Evolutionary conservation across 2,888 invertebrate species (phyloP).

Genomic region (Crossocerus cetratus): DNA sequence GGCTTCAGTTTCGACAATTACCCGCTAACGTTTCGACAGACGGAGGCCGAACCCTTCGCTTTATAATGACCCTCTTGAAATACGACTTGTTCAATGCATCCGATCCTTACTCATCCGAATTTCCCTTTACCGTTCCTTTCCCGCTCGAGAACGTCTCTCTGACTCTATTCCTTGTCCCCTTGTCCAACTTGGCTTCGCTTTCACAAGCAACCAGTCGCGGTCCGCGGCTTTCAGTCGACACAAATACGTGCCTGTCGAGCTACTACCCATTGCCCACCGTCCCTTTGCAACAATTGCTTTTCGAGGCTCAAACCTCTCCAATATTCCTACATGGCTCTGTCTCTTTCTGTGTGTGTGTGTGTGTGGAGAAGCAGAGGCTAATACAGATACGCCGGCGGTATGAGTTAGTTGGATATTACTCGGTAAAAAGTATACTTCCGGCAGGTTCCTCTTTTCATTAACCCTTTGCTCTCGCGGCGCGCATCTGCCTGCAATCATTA

Average conservation of each 20-base stretch:
- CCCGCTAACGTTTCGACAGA: background rate
- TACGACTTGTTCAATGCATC: background rate
- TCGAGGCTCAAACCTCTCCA: too few species aligned
- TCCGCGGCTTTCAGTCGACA: background rate
- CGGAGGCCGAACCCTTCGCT: background rate
- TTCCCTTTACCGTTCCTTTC: background rate
- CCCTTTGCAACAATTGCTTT: too few species aligned
- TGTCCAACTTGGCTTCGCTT: background rate
- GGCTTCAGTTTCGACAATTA: conserved; percentile 16
- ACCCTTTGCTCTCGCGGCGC: too few species aligned
- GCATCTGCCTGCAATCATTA: too few species aligned
- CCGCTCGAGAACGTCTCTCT: background rate
- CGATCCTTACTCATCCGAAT: background rate
- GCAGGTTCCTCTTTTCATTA: too few species aligned
- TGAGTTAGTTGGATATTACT: too few species aligned
- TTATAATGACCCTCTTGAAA: conserved; percentile 1
- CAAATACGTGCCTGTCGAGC: background rate
- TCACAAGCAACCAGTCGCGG: background rate
- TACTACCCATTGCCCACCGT: too few species aligned
- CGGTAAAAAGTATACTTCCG: too few species aligned
- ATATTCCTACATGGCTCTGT: too few species aligned
- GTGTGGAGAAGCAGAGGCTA: too few species aligned
- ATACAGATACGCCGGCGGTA: too few species aligned
- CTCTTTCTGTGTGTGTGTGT: too few species aligned
- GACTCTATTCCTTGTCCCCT: background rate